These are phyloP conservation scores for Chalcis sispes DNA, from an alignment of 2,888 invertebrate genomes.

Conservation along the genomic window DNA sequence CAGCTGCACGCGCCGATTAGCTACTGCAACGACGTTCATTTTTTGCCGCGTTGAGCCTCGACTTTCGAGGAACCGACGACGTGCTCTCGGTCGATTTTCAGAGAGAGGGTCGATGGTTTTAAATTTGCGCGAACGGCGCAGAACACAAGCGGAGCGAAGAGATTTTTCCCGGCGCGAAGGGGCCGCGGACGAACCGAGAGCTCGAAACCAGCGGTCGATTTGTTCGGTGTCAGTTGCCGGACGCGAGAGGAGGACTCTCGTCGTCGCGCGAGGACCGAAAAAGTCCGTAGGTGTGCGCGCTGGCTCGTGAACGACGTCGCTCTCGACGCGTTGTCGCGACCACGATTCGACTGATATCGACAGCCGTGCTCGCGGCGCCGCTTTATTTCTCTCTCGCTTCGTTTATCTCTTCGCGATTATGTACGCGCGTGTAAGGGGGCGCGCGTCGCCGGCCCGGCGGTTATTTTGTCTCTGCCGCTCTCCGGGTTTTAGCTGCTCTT, in stretches of 20 bases:
- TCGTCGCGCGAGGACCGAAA: slow-evolving; percentile 6
- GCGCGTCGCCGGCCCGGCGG: background rate
- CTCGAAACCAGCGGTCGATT: slow-evolving; percentile 62
- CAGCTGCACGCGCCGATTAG: too few relatives aligned
- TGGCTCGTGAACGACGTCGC: too few relatives aligned
- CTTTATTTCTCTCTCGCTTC: background rate
- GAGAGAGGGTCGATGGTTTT: too few relatives aligned
- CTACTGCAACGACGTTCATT: too few relatives aligned
- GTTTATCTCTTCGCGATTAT: background rate
- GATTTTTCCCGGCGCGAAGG: too few relatives aligned
- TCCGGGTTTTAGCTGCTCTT: background rate
- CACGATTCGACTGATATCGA: slow-evolving; percentile 69
- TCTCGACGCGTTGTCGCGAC: slow-evolving; percentile 60
- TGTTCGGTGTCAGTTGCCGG: slow-evolving; percentile 74
- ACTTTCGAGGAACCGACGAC: too few relatives aligned
- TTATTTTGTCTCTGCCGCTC: background rate
- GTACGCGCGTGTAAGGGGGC: background rate
- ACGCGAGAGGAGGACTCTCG: slow-evolving; percentile 57
- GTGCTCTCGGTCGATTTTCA: too few relatives aligned
- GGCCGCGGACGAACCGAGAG: too few relatives aligned
- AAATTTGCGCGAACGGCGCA: too few relatives aligned
- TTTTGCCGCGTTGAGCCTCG: too few relatives aligned
- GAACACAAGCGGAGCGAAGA: too few relatives aligned
- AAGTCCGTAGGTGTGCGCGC: slow-evolving; percentile 56
- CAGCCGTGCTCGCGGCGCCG: slow-evolving; percentile 58